Conservation (phyloP, 2,797 vertebrate species). For the Kryptolebias ocellatus region DNA sequence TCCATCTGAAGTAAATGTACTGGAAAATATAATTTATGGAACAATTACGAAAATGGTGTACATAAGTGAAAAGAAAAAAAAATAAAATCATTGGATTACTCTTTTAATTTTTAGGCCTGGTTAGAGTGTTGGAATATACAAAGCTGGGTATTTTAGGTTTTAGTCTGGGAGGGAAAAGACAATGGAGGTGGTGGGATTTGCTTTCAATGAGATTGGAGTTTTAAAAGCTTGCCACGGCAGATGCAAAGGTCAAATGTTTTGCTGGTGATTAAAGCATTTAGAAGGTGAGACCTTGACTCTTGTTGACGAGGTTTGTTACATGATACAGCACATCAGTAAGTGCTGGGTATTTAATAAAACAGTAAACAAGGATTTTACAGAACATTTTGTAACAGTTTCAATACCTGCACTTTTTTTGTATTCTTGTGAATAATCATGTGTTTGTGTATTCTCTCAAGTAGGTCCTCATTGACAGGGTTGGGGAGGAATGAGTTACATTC, state of each 20-base stretch:
- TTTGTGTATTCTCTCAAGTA: constrained; percentile 32
- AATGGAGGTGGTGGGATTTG: constrained; percentile 2
- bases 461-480: constrained; percentile 8
- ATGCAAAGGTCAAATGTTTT: constrained; percentile 58
- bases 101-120: constrained; percentile 74
- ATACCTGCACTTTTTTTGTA: background rate
- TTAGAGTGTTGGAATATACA: constrained; percentile 61
- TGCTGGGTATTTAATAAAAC: constrained; percentile 16
- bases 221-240: constrained; percentile 49
- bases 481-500: constrained; percentile 17
- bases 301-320: constrained; percentile 60
- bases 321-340: constrained; percentile 64
- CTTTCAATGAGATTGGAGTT: constrained; percentile 71
- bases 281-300: constrained; percentile 71
- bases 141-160: constrained; percentile 61
- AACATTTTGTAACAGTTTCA: constrained; percentile 11
- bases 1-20: constrained; percentile 95
- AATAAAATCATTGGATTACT: constrained; percentile 87
- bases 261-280: constrained; percentile 78
- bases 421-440: constrained; percentile 30
- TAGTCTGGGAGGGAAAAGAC: constrained; percentile 32
- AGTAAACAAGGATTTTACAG: constrained; percentile 16
- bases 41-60: constrained; percentile 88
- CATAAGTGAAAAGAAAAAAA: constrained; percentile 87
- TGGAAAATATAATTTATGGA: constrained; percentile 98